These are phyloP conservation scores for Teleogryllus oceanicus DNA, from an alignment of 2,888 invertebrate genomes.

Conservation along the genomic window DNA sequence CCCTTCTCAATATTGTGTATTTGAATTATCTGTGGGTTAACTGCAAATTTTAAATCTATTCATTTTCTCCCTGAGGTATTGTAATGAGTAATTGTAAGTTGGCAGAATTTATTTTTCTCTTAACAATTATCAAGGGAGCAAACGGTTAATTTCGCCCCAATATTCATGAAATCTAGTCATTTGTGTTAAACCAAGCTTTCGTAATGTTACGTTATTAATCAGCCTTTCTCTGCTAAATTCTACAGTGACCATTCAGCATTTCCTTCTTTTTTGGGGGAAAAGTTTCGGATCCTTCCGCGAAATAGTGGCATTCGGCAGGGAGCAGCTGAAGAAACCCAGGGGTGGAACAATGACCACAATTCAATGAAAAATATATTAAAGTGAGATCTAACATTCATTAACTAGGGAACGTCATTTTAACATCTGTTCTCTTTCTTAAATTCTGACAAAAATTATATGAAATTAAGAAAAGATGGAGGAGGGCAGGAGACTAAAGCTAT, in stretches of 20 bases:
- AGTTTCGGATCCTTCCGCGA: background rate
- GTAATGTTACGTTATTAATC: background rate
- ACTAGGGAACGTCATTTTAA: conserved; percentile 18
- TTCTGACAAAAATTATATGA: conserved; percentile 7
- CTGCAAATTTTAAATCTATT: no score
- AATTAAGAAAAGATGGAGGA: background rate
- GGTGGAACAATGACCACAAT: background rate
- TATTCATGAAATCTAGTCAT: background rate
- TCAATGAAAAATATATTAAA: background rate
- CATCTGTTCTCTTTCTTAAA: conserved; percentile 1
- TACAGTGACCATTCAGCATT: background rate
- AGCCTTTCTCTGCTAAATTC: background rate
- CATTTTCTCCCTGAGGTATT: no score
- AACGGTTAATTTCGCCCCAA: no score
- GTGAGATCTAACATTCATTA: conserved; percentile 12
- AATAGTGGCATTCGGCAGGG: background rate
- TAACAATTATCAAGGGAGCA: no score
- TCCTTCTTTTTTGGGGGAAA: background rate
- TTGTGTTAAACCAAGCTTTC: background rate
- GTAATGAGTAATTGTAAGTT: no score
- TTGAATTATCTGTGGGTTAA: no score
- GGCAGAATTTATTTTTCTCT: no score
- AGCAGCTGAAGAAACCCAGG: background rate
- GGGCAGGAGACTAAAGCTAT: background rate
- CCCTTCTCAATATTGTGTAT: no score